Conservation (phyloP, 2,888 invertebrate species). For the Pseudococcus viburni region DNA sequence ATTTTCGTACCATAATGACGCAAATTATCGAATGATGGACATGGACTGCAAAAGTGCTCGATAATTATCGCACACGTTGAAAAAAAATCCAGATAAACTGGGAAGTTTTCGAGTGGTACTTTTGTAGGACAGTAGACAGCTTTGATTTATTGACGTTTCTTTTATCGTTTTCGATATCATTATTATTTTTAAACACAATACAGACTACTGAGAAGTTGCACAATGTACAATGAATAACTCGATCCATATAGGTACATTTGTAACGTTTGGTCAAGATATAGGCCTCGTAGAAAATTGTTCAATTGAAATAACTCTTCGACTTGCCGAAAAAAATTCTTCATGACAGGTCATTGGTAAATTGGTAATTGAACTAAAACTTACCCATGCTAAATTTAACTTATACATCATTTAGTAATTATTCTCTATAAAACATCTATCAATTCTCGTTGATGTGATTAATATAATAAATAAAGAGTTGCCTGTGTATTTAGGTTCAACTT, state of each 20-base stretch:
- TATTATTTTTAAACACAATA: not conserved
- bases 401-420: not conserved
- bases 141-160: not conserved
- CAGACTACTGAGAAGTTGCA: not conserved
- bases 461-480: not conserved
- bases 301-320: not conserved
- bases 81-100: not conserved
- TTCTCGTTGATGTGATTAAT: conserved; percentile 2
- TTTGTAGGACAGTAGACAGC: not conserved
- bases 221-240: not conserved
- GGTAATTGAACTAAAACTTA: not conserved
- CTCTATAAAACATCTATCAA: conserved; percentile 26
- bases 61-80: not conserved
- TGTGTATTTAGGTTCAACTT: not conserved
- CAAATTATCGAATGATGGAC: not conserved
- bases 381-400: not conserved
- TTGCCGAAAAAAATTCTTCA: not conserved
- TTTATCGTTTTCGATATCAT: not conserved
- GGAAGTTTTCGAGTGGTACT: not conserved
- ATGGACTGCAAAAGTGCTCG: not conserved
- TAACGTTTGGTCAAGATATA: not conserved
- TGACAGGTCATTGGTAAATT: not conserved
- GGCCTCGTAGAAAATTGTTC: conserved; percentile 19
- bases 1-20: not conserved
- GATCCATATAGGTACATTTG: not conserved